Evolutionary conservation across 2,113 vertebrate genomes (phyloP).

Genomic region (Smithornis capensis): DNA sequence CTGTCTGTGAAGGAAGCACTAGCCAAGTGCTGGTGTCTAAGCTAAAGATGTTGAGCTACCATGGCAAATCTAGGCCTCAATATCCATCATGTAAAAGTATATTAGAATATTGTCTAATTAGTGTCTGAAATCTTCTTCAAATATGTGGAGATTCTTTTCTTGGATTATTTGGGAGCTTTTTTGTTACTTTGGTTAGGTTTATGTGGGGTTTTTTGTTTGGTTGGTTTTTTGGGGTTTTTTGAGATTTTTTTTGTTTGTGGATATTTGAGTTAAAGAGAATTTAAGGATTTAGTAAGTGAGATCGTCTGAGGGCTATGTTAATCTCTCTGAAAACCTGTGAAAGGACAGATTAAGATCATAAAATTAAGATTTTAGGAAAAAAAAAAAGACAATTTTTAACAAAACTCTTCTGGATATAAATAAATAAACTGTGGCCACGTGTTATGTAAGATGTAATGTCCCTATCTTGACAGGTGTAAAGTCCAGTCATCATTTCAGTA

Average conservation of each 20-base stretch:
- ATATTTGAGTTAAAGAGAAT: neutral
- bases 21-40: neutral
- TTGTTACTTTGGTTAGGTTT: neutral
- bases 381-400: neutral
- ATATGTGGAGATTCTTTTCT: neutral
- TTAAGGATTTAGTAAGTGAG: neutral
- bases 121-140: neutral
- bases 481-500: neutral
- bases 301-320: neutral
- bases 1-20: neutral
- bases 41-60: neutral
- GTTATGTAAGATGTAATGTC: neutral
- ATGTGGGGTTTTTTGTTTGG: neutral
- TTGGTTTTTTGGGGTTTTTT: neutral
- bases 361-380: neutral
- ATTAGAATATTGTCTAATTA: neutral
- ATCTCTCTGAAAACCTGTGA: neutral
- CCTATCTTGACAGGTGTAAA: neutral
- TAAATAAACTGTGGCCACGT: neutral
- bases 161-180: fast-evolving
- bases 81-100: neutral
- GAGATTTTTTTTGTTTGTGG: no score
- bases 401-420: neutral
- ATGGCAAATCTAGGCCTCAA: neutral
- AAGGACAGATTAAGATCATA: neutral